These are phyloP conservation scores for Lymantria dispar DNA, from an alignment of 2,888 invertebrate species.

Conservation along the genomic window DNA sequence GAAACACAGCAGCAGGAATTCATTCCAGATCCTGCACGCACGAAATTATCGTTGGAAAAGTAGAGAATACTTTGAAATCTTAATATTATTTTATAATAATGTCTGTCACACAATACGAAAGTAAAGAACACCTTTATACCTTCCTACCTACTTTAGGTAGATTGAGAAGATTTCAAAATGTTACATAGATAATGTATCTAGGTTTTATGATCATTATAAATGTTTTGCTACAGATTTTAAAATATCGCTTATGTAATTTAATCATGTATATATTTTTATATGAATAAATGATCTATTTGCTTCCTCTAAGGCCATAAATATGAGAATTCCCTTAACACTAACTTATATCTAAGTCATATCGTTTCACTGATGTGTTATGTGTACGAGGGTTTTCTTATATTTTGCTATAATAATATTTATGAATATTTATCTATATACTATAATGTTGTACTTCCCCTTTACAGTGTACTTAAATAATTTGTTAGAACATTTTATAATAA, in stretches of 20 bases:
- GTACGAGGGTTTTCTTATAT: slow-evolving; percentile 47
- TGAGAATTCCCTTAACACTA: slow-evolving; percentile 38
- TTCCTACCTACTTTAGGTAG: too few relatives aligned
- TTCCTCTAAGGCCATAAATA: slow-evolving; percentile 36
- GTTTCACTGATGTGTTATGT: neutral
- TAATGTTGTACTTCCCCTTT: slow-evolving; percentile 48
- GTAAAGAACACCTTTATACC: too few relatives aligned
- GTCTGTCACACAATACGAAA: too few relatives aligned
- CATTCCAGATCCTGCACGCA: too few relatives aligned
- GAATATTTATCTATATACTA: slow-evolving; percentile 47
- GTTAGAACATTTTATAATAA: slow-evolving; percentile 52
- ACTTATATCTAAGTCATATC: slow-evolving; percentile 7
- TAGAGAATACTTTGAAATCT: too few relatives aligned
- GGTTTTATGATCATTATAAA: too few relatives aligned
- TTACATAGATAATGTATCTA: too few relatives aligned
- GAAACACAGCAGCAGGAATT: too few relatives aligned
- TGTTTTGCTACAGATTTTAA: too few relatives aligned
- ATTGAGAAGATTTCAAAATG: too few relatives aligned
- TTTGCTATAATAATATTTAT: slow-evolving; percentile 41
- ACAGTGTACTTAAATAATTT: slow-evolving; percentile 50
- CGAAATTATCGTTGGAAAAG: too few relatives aligned
- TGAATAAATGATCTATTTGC: slow-evolving; percentile 24
- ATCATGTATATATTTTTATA: neutral
- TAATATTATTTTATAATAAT: too few relatives aligned
- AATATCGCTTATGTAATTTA: neutral